A percentile compares a stretch with the other conserved stretches of the same genome.
Conservation (phyloP, 2,888 invertebrate genomes). For the Carabus problematicus region DNA sequence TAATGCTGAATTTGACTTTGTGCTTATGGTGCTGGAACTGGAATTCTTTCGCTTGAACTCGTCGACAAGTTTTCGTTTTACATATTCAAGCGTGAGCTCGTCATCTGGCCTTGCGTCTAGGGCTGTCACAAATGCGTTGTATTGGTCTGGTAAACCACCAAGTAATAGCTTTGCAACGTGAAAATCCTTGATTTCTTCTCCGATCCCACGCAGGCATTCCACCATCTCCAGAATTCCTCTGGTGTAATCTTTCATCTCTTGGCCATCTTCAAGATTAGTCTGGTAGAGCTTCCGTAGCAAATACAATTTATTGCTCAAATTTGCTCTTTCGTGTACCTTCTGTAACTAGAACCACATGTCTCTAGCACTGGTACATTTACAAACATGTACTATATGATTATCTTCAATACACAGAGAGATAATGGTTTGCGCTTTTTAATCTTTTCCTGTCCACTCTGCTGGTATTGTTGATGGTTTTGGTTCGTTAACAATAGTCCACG, state of each 20-base stretch:
- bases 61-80: constrained; percentile 33
- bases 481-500: constrained; percentile 15
- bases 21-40: too few relatives aligned
- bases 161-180: constrained; percentile 13
- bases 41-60: too few relatives aligned
- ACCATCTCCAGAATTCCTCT: constrained; percentile 10
- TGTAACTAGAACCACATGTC: constrained; percentile 14
- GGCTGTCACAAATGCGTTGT: constrained; percentile 36
- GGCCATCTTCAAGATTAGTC: not conserved
- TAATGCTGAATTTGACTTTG: not conserved
- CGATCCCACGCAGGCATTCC: constrained; percentile 17
- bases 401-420: constrained; percentile 27
- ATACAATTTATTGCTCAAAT: constrained; percentile 25
- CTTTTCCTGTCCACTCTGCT: constrained; percentile 6
- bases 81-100: constrained; percentile 38
- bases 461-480: constrained; percentile 11
- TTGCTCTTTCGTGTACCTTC: constrained; percentile 29
- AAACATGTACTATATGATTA: constrained; percentile 21
- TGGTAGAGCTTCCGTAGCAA: constrained; percentile 19
- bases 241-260: constrained; percentile 15
- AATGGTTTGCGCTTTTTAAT: constrained; percentile 21
- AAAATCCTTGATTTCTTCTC: constrained; percentile 22
- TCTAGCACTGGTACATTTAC: constrained; percentile 13
- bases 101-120: constrained; percentile 39
- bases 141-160: constrained; percentile 26